Evolutionary conservation across 2,113 vertebrate genomes (phyloP).

Genomic region (Actenoides hombroni): DNA sequence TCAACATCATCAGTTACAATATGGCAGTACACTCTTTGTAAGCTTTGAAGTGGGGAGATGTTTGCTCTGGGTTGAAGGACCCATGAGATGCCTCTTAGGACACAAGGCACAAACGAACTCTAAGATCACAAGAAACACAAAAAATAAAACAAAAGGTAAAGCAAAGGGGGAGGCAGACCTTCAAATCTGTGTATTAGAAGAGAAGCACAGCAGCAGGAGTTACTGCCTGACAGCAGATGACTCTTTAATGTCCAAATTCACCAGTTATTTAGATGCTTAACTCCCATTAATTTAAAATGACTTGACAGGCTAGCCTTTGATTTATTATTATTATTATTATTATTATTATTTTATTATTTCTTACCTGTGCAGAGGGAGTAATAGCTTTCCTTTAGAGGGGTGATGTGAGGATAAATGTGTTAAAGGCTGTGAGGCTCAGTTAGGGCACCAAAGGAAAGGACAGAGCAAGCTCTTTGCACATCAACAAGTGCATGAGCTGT

Average conservation of each 20-base stretch:
- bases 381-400: neutral
- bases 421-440: neutral
- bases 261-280: neutral
- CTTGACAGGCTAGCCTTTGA: neutral
- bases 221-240: neutral
- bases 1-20: neutral
- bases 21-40: rapidly evolving
- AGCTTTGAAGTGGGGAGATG: neutral
- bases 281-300: neutral
- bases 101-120: neutral
- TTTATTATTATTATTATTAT: neutral
- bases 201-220: neutral
- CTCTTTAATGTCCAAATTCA: neutral
- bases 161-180: neutral
- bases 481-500: neutral
- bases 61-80: neutral
- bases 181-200: neutral
- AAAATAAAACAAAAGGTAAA: neutral
- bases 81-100: neutral
- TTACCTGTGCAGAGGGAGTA: neutral
- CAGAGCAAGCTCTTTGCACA: neutral
- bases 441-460: neutral
- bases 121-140: neutral
- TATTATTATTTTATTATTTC: neutral
- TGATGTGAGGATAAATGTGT: neutral